Evolutionary conservation across 1,140 invertebrate genomes (phyloP).

Genomic region (Saccostrea echinata): DNA sequence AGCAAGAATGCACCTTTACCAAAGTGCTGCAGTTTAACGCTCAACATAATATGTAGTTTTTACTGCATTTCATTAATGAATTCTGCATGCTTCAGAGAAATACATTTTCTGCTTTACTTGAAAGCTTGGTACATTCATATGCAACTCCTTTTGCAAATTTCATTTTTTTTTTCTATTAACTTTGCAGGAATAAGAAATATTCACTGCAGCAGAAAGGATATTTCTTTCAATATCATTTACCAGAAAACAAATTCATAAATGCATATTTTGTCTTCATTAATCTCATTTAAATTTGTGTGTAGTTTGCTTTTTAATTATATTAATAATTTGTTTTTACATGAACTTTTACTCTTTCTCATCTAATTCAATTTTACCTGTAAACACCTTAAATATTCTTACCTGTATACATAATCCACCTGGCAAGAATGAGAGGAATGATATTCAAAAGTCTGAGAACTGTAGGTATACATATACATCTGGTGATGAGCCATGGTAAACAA

Average conservation of each 20-base stretch:
- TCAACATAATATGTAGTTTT: neutral
- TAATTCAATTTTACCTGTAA: neutral
- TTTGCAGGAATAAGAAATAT: neutral
- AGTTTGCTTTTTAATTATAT: no score
- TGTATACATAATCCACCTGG: slow-evolving; percentile 56
- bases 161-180: neutral
- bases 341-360: no score
- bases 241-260: neutral
- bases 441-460: slow-evolving; percentile 52
- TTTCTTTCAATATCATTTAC: no score
- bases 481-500: slow-evolving; percentile 46
- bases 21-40: slow-evolving; percentile 2
- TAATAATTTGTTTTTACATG: no score
- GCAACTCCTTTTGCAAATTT: neutral
- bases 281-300: neutral
- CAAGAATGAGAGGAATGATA: slow-evolving; percentile 47
- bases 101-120: neutral
- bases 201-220: no score
- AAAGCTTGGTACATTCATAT: neutral
- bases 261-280: neutral
- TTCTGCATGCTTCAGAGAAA: neutral
- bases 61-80: neutral
- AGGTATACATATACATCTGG: slow-evolving; percentile 58
- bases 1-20: neutral
- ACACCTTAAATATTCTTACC: slow-evolving; percentile 37